Evolutionary conservation across 2,797 vertebrate species (phyloP).

Genomic region (Intellagama lesueurii): DNA sequence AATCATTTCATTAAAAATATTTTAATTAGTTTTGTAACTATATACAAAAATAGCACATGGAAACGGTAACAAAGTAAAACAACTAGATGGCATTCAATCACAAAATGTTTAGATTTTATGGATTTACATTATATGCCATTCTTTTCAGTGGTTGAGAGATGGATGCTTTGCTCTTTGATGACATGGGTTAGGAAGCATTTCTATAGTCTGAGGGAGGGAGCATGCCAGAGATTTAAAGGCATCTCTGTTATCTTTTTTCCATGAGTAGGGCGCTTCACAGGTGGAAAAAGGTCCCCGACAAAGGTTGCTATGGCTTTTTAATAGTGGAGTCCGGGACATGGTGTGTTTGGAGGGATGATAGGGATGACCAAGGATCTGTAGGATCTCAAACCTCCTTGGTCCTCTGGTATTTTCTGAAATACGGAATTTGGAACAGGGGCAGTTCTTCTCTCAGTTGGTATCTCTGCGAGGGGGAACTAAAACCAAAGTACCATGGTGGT

Average conservation of each 20-base stretch:
- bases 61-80: too few relatives aligned
- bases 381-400: too few relatives aligned
- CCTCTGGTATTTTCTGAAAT: not conserved
- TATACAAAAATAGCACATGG: too few relatives aligned
- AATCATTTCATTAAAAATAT: not conserved
- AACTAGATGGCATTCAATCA: too few relatives aligned
- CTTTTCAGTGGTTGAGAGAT: not conserved
- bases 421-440: not conserved
- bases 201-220: not conserved
- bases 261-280: not conserved
- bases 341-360: not conserved
- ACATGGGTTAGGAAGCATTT: not conserved
- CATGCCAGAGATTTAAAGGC: not conserved
- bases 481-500: not conserved
- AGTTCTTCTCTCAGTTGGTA: not conserved
- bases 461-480: not conserved
- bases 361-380: not conserved
- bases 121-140: too few relatives aligned
- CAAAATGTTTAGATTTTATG: too few relatives aligned
- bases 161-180: not conserved
- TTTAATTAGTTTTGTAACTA: too few relatives aligned
- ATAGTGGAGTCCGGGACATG: not conserved
- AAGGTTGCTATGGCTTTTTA: not conserved
- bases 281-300: not conserved
- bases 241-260: not conserved